Evolutionary conservation across 2,797 vertebrate genomes (phyloP), one percentile per base, ranked within the genome.

Genomic region (Geotrypetes seraphini): DNA sequence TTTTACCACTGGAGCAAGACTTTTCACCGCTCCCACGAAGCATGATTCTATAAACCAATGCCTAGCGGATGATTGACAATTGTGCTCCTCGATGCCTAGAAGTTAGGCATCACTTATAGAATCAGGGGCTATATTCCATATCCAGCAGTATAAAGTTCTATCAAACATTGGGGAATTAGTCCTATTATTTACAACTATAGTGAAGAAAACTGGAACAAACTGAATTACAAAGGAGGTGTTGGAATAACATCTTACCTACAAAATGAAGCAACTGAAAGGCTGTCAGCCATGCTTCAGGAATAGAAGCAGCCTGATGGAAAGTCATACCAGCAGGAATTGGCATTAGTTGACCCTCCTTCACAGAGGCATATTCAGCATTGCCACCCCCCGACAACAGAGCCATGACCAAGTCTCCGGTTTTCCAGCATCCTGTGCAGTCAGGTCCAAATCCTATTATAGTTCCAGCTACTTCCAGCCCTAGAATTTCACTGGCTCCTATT

Each of bases 241-340:
- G n/a, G n/a, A n/a, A n/a, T n/a, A 10, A 16, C 0, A 0, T 47
- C 73, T 72, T 61, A 91, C 86, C 89, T 55, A 88, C 31, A 17
- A 86, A 60, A 36, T 73, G 77, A 47, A 92, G 66, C 47, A 92
- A 80, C 59, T 92, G 89, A 34, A 82, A 90, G 22, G 88, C 83
- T 1, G 87, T 91, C 53, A 92, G 63, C 89, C 90, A 91, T 47
- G 79, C 80, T 58, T 91, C 88, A 0, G 88, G 89, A 39, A 91
- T 73, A 21, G 85, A 84, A 19, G 87, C 85, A 13, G 88, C 87
- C 53, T 92, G 73, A 8, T 34, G 19, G 4, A 86, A 60, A 4
- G 68, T 71, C 39, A 90, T 65, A 6, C 67, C 70, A 1, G 37
- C 19, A 8, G 88, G 87, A 22, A 85, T 8, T 1, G 71, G 57